Conservation (phyloP, 2,888 invertebrate species). For the Yponomeuta sedellus region DNA sequence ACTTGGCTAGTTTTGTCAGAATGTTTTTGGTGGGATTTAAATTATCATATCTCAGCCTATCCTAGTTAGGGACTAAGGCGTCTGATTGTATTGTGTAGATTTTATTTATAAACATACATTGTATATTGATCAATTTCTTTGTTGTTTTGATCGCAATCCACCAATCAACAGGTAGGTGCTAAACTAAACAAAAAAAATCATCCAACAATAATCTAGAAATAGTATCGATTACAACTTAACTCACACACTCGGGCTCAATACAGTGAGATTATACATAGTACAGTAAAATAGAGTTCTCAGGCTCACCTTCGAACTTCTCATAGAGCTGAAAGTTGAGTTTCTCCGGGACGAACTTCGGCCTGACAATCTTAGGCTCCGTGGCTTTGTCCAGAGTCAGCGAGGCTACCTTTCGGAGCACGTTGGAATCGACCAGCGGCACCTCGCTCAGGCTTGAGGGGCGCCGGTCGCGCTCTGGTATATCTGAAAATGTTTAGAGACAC, state of each 20-base stretch:
- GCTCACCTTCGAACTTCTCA: constrained; percentile 93
- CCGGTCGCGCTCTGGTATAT: constrained; percentile 48
- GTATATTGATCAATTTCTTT: no score
- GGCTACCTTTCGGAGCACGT: constrained; percentile 89
- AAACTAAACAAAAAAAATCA: no score
- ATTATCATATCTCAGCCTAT: no score
- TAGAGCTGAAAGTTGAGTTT: constrained; percentile 91
- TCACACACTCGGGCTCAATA: no score
- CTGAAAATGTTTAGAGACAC: constrained; percentile 23
- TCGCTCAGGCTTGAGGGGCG: constrained; percentile 73
- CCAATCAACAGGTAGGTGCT: no score
- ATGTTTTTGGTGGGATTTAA: no score
- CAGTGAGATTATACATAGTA: not conserved
- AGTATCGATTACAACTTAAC: not conserved
- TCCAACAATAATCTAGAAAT: no score
- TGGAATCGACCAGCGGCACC: constrained; percentile 72
- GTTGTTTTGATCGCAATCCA: no score
- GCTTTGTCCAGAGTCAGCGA: constrained; percentile 86
- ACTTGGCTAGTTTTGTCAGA: no score
- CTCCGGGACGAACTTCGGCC: constrained; percentile 88
- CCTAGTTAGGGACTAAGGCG: no score
- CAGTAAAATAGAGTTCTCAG: not conserved
- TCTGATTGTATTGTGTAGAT: no score
- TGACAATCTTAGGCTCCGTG: constrained; percentile 80
- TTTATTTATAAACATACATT: no score